These are phyloP conservation scores for Chroicocephalus ridibundus DNA, from an alignment of 2,113 vertebrate species.

Conservation along the genomic window DNA sequence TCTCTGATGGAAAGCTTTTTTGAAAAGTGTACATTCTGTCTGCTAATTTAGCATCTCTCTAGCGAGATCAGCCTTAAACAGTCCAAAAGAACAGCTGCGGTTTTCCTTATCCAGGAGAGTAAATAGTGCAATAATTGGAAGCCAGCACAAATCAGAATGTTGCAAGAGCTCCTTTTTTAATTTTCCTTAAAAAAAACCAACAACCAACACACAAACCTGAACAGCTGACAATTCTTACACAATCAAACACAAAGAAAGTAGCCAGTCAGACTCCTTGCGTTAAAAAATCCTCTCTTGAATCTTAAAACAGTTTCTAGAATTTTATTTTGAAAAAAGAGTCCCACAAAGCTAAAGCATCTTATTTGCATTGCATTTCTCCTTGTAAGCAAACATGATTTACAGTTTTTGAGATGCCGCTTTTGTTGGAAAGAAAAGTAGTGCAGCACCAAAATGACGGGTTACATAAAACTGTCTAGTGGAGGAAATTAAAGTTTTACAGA, in stretches of 20 bases:
- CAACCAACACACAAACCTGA: background rate
- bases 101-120: background rate
- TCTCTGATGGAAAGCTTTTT: background rate
- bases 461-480: conserved; percentile 11
- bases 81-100: background rate
- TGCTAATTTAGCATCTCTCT: background rate
- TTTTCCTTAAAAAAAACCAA: background rate
- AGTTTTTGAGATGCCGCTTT: background rate
- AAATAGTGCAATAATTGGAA: conserved; percentile 20
- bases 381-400: background rate
- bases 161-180: background rate
- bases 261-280: background rate
- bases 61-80: background rate
- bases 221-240: conserved; percentile 58
- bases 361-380: background rate
- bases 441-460: background rate
- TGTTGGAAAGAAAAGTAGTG: background rate
- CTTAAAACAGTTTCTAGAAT: conserved; percentile 28
- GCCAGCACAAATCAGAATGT: conserved; percentile 1
- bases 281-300: conserved; percentile 11
- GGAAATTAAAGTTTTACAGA: conserved; percentile 24
- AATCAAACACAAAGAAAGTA: conserved; percentile 27
- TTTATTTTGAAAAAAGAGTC: conserved; percentile 33
- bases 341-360: background rate
- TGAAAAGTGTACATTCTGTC: background rate